Evolutionary conservation across 2,113 vertebrate genomes (phyloP).

Genomic region (Dendropsophus ebraccatus): DNA sequence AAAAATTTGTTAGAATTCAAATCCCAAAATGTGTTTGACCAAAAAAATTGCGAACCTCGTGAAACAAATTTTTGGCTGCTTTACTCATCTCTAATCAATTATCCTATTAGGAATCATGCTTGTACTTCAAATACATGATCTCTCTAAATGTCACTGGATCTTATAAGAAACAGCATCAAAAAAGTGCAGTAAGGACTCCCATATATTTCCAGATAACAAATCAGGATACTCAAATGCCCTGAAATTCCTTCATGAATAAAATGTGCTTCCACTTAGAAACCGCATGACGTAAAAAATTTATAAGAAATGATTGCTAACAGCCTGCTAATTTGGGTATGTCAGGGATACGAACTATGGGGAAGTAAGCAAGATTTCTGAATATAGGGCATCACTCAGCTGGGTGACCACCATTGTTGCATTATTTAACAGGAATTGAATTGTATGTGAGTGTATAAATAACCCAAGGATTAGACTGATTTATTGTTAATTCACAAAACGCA

Average conservation of each 20-base stretch:
- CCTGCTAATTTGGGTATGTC: conserved; percentile 1
- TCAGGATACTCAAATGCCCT: not conserved
- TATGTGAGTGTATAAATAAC: not conserved
- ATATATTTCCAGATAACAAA: not conserved
- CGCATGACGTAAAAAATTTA: not conserved
- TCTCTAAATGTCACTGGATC: too few species aligned
- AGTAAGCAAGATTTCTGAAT: conserved; percentile 8
- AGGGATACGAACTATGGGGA: not conserved
- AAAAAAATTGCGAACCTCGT: too few species aligned
- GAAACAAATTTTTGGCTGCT: too few species aligned
- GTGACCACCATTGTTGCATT: conserved; percentile 1
- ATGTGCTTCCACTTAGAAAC: conserved; percentile 1
- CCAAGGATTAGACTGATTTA: not conserved
- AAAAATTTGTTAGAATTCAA: too few species aligned
- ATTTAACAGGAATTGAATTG: conserved; percentile 13
- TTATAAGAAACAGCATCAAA: too few species aligned
- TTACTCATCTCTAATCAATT: too few species aligned
- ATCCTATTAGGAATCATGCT: too few species aligned
- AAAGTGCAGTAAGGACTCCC: not conserved
- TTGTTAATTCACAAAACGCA: conserved; percentile 6
- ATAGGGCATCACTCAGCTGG: conserved; percentile 24
- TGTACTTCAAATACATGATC: too few species aligned
- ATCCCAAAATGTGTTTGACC: too few species aligned
- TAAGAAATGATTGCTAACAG: not conserved
- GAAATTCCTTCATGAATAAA: conserved; percentile 10